Evolutionary conservation across 2,888 invertebrate genomes (phyloP), one percentile per base, ranked within the genome.

Genomic region (Homarus gammarus): DNA sequence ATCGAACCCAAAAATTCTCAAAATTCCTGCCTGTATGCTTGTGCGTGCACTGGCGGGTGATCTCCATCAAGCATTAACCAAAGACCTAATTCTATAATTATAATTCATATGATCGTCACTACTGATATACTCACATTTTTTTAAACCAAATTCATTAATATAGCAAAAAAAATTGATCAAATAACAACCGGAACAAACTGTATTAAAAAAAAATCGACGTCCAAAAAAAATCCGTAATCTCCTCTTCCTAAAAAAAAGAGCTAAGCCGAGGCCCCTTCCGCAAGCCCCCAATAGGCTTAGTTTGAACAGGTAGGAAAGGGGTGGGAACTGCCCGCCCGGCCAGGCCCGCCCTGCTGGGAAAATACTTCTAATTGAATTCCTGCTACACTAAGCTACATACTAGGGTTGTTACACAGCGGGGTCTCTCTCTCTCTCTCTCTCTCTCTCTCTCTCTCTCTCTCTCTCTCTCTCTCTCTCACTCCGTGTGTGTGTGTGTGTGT

Each of bases 311-410:
- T 81, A 87, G 79, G 72, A 87, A 87, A 81, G 87, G 87, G 87
- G 87, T 81, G 87, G 87, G 87, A 87, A 87, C 56, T 61, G 33
- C 36, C 18, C 22, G 15, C 22, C 33, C 56, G 15, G 36, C 18
- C n/a, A 36, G 73, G 61, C 49, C 38, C n/a, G 61, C 49, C 38
- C n/a, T 40, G 75, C 70, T 87, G 87, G 87, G 87, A 87, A 87
- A 87, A 87, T 87, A 72, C 79, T 87, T 87, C 81, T 87, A 87
- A 87, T 87, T 87, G 87, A 87, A 87, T 87, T 87, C 87, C 87
- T 79, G 79, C 72, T 78, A 51, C 49, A 56, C 81, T 87, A 87
- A 87, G 84, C 84, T 84, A 87, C 79, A 87, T 72, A 87, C 72
- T 51, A 72, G 81, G 81, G 79, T 72, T 87, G 70, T 72, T 81